These are phyloP conservation scores for Meteorus colon DNA, from an alignment of 2,888 invertebrate species.

Conservation along the genomic window DNA sequence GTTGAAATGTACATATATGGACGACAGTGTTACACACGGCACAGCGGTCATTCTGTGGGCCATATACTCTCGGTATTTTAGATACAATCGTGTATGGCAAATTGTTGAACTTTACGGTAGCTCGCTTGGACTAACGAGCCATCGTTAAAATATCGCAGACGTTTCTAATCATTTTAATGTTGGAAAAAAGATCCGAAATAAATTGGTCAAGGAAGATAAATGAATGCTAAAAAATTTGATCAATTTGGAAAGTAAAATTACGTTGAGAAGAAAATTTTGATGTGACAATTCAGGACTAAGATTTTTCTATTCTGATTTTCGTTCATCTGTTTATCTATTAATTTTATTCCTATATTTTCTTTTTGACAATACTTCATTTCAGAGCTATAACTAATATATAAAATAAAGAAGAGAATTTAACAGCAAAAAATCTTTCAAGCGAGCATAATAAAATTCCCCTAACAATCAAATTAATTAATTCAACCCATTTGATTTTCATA, in stretches of 20 bases:
- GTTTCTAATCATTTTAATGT: conserved; percentile 1
- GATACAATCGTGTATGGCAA: conserved; percentile 26
- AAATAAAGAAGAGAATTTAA: no score
- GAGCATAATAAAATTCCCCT: no score
- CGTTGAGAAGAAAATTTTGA: not conserved
- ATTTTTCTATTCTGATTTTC: no score
- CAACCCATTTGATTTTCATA: no score
- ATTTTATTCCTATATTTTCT: no score
- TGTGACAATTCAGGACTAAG: not conserved
- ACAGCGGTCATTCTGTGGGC: conserved; percentile 5
- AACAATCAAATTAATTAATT: no score
- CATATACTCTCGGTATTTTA: conserved; percentile 20
- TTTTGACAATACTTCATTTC: no score
- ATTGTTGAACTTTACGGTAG: conserved; percentile 32
- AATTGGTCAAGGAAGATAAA: conserved; percentile 24
- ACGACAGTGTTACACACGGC: not conserved
- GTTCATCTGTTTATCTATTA: no score
- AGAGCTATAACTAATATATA: no score
- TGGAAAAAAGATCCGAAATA: not conserved
- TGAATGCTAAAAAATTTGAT: not conserved
- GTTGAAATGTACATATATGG: not conserved
- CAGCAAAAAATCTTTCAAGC: no score
- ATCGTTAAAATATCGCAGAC: conserved; percentile 17
- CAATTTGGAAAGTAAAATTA: no score
- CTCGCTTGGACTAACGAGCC: conserved; percentile 17